Conservation (phyloP, 1,140 invertebrate genomes). For the Halyomorpha halys region DNA sequence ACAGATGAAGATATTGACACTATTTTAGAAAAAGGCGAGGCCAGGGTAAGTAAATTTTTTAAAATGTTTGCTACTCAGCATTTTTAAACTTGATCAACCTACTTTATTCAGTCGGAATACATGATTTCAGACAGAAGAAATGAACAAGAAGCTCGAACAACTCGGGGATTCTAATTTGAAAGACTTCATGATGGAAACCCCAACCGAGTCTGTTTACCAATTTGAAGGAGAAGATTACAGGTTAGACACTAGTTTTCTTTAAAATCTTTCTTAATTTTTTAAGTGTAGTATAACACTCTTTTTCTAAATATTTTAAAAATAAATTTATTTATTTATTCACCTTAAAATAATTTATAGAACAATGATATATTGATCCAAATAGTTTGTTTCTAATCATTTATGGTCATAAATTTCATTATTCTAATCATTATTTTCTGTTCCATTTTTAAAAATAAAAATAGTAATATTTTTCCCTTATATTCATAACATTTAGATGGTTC, state of each 20-base stretch:
- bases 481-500: too few species aligned
- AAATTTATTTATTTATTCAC: too few species aligned
- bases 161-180: conserved; percentile 86
- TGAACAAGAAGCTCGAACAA: conserved; percentile 81
- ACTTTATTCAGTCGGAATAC: not conserved
- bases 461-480: too few species aligned
- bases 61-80: not conserved
- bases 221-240: conserved; percentile 83
- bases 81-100: not conserved
- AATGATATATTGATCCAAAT: too few species aligned
- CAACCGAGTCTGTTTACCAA: conserved; percentile 80
- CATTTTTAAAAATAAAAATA: too few species aligned
- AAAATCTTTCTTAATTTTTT: too few species aligned
- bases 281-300: too few species aligned
- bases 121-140: conserved; percentile 65
- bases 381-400: too few species aligned
- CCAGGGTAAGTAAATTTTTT: conserved; percentile 49
- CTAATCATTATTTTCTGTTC: too few species aligned
- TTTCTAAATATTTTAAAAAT: too few species aligned
- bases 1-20: conserved; percentile 97
- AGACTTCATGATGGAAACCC: conserved; percentile 91
- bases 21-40: conserved; percentile 85
- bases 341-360: too few species aligned
- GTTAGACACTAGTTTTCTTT: conserved; percentile 25
- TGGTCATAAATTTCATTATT: too few species aligned